Evolutionary conservation across 1,140 invertebrate genomes (phyloP).

Genomic region (Apocrypta bakeri): DNA sequence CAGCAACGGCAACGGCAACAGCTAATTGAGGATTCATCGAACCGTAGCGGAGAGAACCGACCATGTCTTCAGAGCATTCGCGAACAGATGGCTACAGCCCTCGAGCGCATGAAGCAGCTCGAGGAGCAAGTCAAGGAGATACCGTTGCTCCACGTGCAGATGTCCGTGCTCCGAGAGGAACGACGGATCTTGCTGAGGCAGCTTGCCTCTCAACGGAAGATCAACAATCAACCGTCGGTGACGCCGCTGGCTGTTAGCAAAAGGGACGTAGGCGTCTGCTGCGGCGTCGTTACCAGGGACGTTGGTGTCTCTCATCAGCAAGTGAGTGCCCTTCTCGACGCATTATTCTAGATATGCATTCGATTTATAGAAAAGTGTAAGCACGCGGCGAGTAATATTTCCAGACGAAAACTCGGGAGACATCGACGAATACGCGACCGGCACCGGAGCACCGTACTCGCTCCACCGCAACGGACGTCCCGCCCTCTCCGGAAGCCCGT

Average conservation of each 20-base stretch:
- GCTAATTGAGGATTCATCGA: not conserved
- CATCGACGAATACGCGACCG: slow-evolving; percentile 32
- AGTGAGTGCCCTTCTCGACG: slow-evolving; percentile 15
- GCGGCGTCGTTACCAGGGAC: slow-evolving; percentile 69
- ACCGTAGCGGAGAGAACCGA: slow-evolving; percentile 35
- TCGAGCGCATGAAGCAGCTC: slow-evolving; percentile 85
- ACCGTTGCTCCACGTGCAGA: slow-evolving; percentile 85
- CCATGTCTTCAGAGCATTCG: slow-evolving; percentile 76
- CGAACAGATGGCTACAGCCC: slow-evolving; percentile 85
- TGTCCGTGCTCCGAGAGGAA: slow-evolving; percentile 84
- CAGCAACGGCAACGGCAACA: no score
- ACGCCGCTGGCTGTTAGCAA: slow-evolving; percentile 55
- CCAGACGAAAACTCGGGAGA: slow-evolving; percentile 36
- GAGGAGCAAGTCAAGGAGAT: slow-evolving; percentile 90
- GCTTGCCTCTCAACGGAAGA: slow-evolving; percentile 83
- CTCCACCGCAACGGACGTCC: slow-evolving; percentile 5
- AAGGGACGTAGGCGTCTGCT: slow-evolving; percentile 63
- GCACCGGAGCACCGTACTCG: slow-evolving; percentile 1
- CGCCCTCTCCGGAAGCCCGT: not conserved
- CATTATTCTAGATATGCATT: no score
- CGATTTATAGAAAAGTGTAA: no score
- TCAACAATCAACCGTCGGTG: slow-evolving; percentile 74
- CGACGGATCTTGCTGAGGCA: slow-evolving; percentile 80
- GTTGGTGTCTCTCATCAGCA: slow-evolving; percentile 48
- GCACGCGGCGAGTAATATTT: not conserved